Evolutionary conservation across 2,888 invertebrate genomes (phyloP), one percentile per base, ranked within the genome.

Genomic region (Cylindroiulus punctatus): DNA sequence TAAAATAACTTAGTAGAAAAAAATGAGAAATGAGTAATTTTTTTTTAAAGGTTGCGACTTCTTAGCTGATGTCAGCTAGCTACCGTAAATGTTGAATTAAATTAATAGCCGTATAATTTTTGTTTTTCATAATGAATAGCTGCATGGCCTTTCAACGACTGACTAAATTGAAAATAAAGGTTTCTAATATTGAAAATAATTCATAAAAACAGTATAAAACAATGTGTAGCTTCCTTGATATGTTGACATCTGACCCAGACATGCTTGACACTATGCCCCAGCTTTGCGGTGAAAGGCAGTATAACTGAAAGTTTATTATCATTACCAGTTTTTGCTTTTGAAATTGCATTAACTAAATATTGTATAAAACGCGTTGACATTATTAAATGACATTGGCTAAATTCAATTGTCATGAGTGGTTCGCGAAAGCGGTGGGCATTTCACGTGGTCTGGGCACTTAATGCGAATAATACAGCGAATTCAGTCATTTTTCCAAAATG

Each of bases 181-280:
- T 76, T 76, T 52, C 36, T 76, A 30, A 26, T 65, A 76, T 76
- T 76, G 14, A 76, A 76, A 76, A 76, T 76, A 14, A 76, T 14
- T 26, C 30, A 30, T 76, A 12, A 30, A 76, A 76, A 30, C 14
- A 30, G 30, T 76, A 76, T 1, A 30, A 76, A 30, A 30, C 76
- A 3, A 14, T 76, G 30, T 76, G 8, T 30, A 76, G 30, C 76
- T 76, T 76, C 26, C 30, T 76, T 30, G 26, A 76, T 10, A 30
- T 26, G 76, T 76, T 76, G 26, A 30, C 76, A 26, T 76, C 30
- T 76, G 76, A 76, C 76, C 14, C 76, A 1, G 76, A 30, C 76
- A 76, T 76, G 76, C 30, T 26, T 76, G 76, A 76, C 76, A 76
- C 22, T 76, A 76, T 76, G 76, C 7, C 76, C 76, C 30, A 30